These are phyloP conservation scores for Lacanobia oleracea DNA, from an alignment of 2,888 invertebrate genomes.

Conservation along the genomic window DNA sequence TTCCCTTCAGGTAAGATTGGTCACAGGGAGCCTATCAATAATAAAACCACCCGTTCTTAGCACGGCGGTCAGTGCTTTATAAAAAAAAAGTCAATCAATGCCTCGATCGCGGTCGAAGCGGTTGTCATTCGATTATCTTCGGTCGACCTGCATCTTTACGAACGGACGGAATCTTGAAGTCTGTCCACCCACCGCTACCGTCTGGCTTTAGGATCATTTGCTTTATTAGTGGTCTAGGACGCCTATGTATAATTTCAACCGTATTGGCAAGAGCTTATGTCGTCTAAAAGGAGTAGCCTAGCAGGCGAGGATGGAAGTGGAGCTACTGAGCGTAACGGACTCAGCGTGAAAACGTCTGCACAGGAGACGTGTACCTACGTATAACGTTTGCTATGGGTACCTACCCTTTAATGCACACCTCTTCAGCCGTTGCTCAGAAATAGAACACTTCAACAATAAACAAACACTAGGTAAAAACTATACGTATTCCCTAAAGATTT, in stretches of 20 bases:
- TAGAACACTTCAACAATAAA: too few species aligned
- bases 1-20: too few species aligned
- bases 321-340: background rate
- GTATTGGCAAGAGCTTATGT: slow-evolving; percentile 9
- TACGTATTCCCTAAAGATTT: too few species aligned
- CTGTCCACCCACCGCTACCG: background rate
- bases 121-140: background rate
- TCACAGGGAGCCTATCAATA: too few species aligned
- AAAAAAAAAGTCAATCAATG: background rate
- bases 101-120: background rate
- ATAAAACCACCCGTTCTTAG: background rate
- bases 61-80: background rate
- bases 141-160: background rate
- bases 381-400: too few species aligned
- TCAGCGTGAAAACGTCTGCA: background rate
- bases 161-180: background rate
- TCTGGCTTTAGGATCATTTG: background rate
- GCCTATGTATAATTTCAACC: background rate
- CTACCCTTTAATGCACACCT: too few species aligned
- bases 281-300: slow-evolving; percentile 3
- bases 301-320: background rate
- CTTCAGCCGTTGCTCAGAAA: too few species aligned
- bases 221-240: background rate
- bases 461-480: too few species aligned
- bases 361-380: background rate